phyloP scores from a whole-genome alignment of 2,888 invertebrate species.

The Polydrusus cervinus region DNA sequence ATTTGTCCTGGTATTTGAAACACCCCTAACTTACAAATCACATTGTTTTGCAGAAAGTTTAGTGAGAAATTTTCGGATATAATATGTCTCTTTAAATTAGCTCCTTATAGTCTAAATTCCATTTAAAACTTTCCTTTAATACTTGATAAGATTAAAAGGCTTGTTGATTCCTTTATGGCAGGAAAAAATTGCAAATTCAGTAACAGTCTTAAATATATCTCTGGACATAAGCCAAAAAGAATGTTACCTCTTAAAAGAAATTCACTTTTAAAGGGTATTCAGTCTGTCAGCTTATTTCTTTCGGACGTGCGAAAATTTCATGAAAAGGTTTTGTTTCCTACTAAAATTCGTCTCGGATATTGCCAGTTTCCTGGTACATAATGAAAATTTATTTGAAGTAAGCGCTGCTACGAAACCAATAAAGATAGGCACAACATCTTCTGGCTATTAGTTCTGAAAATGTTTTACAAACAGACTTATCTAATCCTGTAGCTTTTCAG shows the following conservation, averaged over 20 bases:
- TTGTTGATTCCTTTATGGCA: no score
- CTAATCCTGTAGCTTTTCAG: background rate
- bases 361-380: slow-evolving; percentile 29
- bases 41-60: no score
- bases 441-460: background rate
- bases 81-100: no score
- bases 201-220: background rate
- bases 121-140: no score
- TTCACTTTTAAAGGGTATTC: slow-evolving; percentile 12
- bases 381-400: slow-evolving; percentile 28
- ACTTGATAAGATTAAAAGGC: no score
- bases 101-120: no score
- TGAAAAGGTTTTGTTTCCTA: slow-evolving; percentile 22
- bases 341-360: slow-evolving; percentile 20
- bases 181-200: no score
- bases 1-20: no score
- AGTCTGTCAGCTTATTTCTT: slow-evolving; percentile 22
- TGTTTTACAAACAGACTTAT: background rate
- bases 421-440: slow-evolving; percentile 21
- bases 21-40: no score
- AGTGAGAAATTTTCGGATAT: no score
- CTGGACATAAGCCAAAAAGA: background rate
- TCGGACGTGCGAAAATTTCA: slow-evolving; percentile 32
- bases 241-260: slow-evolving; percentile 11
- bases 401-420: slow-evolving; percentile 27